These are phyloP conservation scores for Halcyon leucocephala DNA, from an alignment of 2,797 vertebrate genomes.

Conservation along the genomic window DNA sequence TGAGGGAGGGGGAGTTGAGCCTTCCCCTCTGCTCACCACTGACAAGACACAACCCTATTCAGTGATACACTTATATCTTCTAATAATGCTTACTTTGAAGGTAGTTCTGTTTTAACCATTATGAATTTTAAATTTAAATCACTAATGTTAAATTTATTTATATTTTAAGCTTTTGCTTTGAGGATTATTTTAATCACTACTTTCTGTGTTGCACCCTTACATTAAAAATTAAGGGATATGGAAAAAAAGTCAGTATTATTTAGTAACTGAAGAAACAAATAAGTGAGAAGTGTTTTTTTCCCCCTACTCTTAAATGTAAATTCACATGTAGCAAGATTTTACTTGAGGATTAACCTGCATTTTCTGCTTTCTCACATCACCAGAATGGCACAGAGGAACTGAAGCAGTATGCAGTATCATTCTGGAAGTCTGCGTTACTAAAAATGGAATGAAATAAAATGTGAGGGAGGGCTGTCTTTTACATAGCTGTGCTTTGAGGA, in stretches of 20 bases:
- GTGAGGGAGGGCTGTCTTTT: background rate
- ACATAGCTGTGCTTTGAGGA: background rate
- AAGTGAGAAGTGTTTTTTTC: background rate
- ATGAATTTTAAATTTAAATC: background rate
- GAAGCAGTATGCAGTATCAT: background rate
- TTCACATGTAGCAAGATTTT: background rate
- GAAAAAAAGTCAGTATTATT: background rate
- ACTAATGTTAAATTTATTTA: background rate
- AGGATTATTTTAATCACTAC: background rate
- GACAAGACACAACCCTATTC: rapidly evolving
- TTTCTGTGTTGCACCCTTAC: background rate
- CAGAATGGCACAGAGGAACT: background rate
- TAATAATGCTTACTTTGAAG: background rate
- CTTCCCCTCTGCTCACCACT: background rate
- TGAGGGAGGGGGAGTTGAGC: background rate
- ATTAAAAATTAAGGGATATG: background rate
- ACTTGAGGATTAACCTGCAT: background rate
- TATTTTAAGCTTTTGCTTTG: background rate
- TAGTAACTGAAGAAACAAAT: background rate
- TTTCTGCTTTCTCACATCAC: background rate
- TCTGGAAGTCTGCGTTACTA: background rate
- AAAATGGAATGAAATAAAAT: background rate
- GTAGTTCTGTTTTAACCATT: background rate
- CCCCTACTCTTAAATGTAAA: background rate
- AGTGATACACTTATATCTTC: rapidly evolving